A percentile compares a stretch with the other conserved stretches of the same genome.
phyloP scores from a whole-genome alignment of 2,113 vertebrate genomes.

The cattle (Bos taurus) region ARS-UCD2.0 NC_037333.1:113057001-113057500 shows the following conservation, averaged over 20 bases:
- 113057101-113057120: too few relatives aligned
- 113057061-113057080: background rate
- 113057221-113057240: too few relatives aligned
- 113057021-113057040: rapidly evolving
- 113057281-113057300: background rate
- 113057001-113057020: background rate
- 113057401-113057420: background rate
- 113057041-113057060: rapidly evolving
- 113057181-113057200: background rate
- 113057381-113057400: background rate
- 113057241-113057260: background rate
- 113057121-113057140: background rate
- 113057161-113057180: background rate
- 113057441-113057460: too few relatives aligned
- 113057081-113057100: rapidly evolving
- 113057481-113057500: background rate
- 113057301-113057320: background rate
- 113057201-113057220: background rate
- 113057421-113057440: background rate
- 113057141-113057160: rapidly evolving
- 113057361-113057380: too few relatives aligned
- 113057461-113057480: rapidly evolving
- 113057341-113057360: too few relatives aligned
- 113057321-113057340: too few relatives aligned
- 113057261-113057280: background rate